Base-by-base conservation (phyloP, 1,140 invertebrate species). In the Procambarus clarkii region DNA sequence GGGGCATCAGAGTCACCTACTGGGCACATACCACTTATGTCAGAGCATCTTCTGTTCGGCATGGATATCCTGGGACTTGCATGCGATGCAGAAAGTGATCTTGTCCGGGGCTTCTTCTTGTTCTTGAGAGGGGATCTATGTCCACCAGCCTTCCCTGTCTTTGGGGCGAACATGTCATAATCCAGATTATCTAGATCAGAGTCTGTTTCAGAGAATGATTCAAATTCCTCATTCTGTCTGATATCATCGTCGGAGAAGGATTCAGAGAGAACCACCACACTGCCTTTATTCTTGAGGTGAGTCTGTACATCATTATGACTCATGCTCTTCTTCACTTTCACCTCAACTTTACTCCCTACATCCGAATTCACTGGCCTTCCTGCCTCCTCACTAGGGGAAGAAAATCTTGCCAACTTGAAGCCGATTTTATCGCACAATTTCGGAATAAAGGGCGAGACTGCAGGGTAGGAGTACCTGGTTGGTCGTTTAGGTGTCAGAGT, bases 171-270 rank as follows among this genome's bases (percentile, higher is more conserved):
- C 84, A 91, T 46, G n/a, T 91, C 90, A 45, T 91, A 91, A 48
- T 91, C 90, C 24, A 91, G 34, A 69, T 91, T 86, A 64, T 91
- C 85, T 2, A 91, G 78, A 44, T 91, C 90, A 2, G 84, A 91
- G 46, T 91, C 90, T 7, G 90, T 91, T 44, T 91, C 90, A 18
- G 90, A 91, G 69, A 91, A 91, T 11, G 90, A 91, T 45, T 91
- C 90, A 46, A 91, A 86, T 21, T 91, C 90, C 34, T 81, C 83
- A 77, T 86, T 91, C 9, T 86, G 84, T 11, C 64, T 44, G 34
- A 91, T 91, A 54, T 91, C 90, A 24, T 91, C 90, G 69, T 91
- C 90, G n/a, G 90, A 91, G 44, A 91, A 91, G 44, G 90, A 91
- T 58, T 91, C 90, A 4, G 90, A 91, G 18, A 87, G 54, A 2